These are phyloP conservation scores for Trogon melanurus DNA, from an alignment of 2,113 vertebrate genomes.

Conservation along the genomic window DNA sequence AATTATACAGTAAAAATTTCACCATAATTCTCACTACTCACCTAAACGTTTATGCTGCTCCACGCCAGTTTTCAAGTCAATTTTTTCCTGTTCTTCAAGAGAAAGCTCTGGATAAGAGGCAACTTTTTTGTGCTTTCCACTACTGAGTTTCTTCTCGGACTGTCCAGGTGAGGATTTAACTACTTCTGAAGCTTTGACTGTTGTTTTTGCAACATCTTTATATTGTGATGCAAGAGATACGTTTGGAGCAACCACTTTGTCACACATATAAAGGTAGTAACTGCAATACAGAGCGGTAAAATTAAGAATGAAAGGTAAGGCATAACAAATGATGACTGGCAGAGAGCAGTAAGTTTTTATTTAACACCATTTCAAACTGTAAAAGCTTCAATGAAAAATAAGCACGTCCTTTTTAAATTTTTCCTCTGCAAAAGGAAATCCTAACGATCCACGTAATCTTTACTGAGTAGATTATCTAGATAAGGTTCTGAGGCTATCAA, in stretches of 20 bases:
- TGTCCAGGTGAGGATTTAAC: slow-evolving; percentile 79
- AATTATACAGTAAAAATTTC: neutral
- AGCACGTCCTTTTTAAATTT: neutral
- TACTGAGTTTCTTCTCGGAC: slow-evolving; percentile 82
- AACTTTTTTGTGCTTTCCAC: slow-evolving; percentile 75
- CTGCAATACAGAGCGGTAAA: slow-evolving; percentile 75
- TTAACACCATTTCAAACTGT: neutral
- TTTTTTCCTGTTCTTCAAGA: slow-evolving; percentile 80
- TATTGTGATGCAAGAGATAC: slow-evolving; percentile 85
- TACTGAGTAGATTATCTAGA: slow-evolving; percentile 2
- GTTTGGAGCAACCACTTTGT: slow-evolving; percentile 97
- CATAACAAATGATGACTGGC: neutral
- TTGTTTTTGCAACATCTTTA: slow-evolving; percentile 76
- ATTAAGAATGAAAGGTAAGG: neutral
- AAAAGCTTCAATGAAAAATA: neutral
- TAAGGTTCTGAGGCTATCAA: neutral
- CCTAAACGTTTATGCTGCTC: slow-evolving; percentile 63
- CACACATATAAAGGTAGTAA: slow-evolving; percentile 96
- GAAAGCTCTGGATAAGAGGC: slow-evolving; percentile 79
- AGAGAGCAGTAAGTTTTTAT: neutral
- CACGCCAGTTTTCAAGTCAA: slow-evolving; percentile 75
- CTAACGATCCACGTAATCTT: neutral
- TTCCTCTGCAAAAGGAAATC: neutral
- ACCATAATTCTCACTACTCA: slow-evolving; percentile 53
- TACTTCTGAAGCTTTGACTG: slow-evolving; percentile 79